These are phyloP conservation scores for Geothlypis trichas DNA, from an alignment of 2,113 vertebrate species.

Conservation along the genomic window DNA sequence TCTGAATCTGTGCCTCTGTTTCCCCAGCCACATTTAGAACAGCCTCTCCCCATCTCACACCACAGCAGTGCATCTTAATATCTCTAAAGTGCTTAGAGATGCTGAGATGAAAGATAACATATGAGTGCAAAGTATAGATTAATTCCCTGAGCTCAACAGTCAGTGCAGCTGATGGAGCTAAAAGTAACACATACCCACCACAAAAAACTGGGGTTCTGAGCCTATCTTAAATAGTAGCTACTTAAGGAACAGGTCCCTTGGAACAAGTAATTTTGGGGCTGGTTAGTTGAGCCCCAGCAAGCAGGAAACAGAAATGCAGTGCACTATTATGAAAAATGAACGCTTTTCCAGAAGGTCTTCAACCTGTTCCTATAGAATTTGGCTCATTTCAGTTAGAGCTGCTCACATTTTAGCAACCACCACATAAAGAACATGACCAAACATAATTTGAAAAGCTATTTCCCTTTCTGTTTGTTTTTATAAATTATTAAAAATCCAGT, in stretches of 20 bases:
- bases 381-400: neutral
- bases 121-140: neutral
- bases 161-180: neutral
- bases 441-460: constrained; percentile 11
- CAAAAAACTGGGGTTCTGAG: neutral
- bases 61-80: neutral
- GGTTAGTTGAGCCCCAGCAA: neutral
- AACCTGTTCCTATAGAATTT: neutral
- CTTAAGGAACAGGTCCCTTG: neutral
- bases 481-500: constrained; percentile 35
- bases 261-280: neutral
- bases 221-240: neutral
- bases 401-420: neutral
- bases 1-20: constrained; percentile 31
- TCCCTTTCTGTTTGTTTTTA: constrained; percentile 47
- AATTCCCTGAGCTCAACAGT: constrained; percentile 12
- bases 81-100: constrained; percentile 27
- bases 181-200: neutral
- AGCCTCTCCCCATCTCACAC: neutral
- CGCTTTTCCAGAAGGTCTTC: neutral
- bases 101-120: neutral
- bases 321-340: neutral
- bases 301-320: neutral
- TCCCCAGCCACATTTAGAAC: neutral
- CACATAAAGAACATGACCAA: neutral